Conservation (phyloP, 2,113 vertebrate genomes). For the Bubo scandiacus region DNA sequence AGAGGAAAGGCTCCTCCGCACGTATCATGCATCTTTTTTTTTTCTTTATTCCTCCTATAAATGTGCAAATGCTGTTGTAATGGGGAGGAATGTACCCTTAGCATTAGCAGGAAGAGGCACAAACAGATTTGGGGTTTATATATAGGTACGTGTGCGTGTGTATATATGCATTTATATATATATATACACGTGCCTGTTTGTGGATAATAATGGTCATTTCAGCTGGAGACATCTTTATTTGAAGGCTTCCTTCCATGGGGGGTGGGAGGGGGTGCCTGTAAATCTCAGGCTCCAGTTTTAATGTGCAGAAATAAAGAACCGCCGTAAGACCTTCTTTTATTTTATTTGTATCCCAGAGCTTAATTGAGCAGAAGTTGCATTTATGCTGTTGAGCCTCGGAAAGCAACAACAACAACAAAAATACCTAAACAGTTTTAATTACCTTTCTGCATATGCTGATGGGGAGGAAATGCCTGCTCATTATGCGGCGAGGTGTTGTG, state of each 20-base stretch:
- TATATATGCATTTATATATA: background rate
- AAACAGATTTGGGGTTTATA: conserved; percentile 57
- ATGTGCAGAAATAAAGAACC: background rate
- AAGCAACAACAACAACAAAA: conserved; percentile 32
- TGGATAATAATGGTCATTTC: conserved; percentile 58
- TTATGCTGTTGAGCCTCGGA: conserved; percentile 57
- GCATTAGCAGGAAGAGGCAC: conserved; percentile 44
- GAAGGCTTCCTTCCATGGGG: conserved; percentile 48
- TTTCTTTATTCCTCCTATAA: conserved; percentile 67
- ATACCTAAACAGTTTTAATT: conserved; percentile 71
- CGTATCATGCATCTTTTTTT: conserved; percentile 51
- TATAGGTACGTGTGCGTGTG: background rate
- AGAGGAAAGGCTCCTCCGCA: conserved; percentile 69
- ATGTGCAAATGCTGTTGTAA: conserved; percentile 72
- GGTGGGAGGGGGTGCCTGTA: background rate
- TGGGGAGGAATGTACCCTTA: conserved; percentile 54
- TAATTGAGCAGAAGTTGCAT: conserved; percentile 75
- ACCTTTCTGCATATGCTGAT: conserved; percentile 48
- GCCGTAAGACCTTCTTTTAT: background rate
- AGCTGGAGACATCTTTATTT: conserved; percentile 71
- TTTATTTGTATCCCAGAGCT: conserved; percentile 18
- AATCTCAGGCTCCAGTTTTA: conserved; percentile 1
- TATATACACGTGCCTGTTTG: background rate
- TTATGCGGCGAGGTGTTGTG: conserved; percentile 46
- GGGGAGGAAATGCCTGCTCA: conserved; percentile 20